Percentiles rank a stretch among this genome's conserved stretches.
phyloP scores from a whole-genome alignment of 2,888 invertebrate genomes.

The Quadroppia sp. region DNA sequence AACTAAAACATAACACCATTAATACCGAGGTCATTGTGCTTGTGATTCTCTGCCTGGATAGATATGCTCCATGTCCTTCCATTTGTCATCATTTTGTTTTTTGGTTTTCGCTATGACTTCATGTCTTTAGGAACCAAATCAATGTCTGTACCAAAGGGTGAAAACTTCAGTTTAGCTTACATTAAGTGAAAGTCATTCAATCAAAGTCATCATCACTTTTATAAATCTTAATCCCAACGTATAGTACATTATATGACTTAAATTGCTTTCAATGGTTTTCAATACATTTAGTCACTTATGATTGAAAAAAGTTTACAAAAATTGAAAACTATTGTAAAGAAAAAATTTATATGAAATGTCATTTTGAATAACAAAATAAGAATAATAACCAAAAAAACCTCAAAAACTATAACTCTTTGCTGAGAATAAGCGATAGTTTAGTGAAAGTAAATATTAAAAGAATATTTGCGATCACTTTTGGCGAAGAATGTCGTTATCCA shows the following conservation, averaged over 20 bases:
- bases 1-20: no score
- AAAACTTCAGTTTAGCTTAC: slow-evolving; percentile 7
- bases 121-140: slow-evolving; percentile 5
- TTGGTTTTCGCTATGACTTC: no score
- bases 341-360: not conserved
- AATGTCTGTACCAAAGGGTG: not conserved
- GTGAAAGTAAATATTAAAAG: no score
- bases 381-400: no score
- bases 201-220: slow-evolving; percentile 30
- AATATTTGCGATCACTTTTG: no score
- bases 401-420: no score
- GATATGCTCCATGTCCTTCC: no score
- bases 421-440: not conserved
- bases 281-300: not conserved
- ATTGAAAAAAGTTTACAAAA: not conserved
- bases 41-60: no score
- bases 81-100: no score
- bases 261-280: slow-evolving; percentile 7
- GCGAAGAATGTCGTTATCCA: not conserved
- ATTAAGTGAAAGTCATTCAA: slow-evolving; percentile 8
- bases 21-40: no score
- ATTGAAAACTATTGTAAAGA: not conserved
- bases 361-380: not conserved
- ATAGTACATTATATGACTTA: not conserved
- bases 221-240: slow-evolving; percentile 1